These are phyloP conservation scores for Columba guinea DNA, from an alignment of 2,797 vertebrate genomes.

Conservation along the genomic window DNA sequence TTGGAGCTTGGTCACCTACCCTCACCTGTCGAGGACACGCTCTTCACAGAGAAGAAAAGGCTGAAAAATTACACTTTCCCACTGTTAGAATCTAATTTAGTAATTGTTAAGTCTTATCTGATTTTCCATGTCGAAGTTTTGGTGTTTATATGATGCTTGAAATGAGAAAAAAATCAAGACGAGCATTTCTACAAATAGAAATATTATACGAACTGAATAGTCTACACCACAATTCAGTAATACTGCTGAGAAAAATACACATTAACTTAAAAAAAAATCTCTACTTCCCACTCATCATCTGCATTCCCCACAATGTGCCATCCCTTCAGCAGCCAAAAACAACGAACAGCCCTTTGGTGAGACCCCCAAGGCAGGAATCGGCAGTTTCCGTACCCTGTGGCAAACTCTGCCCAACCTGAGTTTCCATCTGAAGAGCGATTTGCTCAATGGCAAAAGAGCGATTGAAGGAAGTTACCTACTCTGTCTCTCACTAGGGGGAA, in stretches of 20 bases:
- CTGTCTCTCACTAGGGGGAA: neutral
- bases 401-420: neutral
- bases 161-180: neutral
- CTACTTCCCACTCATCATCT: neutral
- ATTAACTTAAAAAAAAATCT: neutral
- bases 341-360: neutral
- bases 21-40: neutral
- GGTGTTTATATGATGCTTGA: neutral
- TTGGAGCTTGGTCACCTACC: neutral
- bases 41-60: neutral
- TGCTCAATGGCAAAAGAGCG: neutral
- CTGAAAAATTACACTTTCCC: neutral
- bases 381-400: neutral
- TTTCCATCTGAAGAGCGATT: neutral
- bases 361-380: neutral
- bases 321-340: neutral
- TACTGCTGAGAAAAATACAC: neutral
- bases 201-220: neutral
- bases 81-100: neutral
- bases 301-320: neutral
- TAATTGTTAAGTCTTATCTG: neutral
- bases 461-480: neutral
- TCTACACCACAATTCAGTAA: fast-evolving
- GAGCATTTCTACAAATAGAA: fast-evolving
- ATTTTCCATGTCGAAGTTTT: neutral